Evolutionary conservation across 2,113 vertebrate species (phyloP).

Genomic region (Arizona elegans): DNA sequence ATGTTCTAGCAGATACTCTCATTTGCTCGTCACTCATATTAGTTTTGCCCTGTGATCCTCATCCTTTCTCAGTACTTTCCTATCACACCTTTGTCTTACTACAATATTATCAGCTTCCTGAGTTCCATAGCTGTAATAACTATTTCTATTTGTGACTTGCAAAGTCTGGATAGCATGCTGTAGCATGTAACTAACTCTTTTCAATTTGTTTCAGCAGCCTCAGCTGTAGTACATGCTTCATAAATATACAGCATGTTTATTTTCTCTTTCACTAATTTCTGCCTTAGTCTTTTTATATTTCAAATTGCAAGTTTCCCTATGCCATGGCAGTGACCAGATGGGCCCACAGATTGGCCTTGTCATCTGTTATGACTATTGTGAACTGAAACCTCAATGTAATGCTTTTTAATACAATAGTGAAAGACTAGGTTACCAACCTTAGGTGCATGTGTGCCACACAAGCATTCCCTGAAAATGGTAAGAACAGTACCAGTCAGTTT

Average conservation of each 20-base stretch:
- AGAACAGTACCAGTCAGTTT: background rate
- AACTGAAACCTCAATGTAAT: background rate
- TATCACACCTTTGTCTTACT: background rate
- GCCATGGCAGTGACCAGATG: background rate
- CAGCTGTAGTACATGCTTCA: background rate
- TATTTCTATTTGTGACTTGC: background rate
- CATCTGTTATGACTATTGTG: background rate
- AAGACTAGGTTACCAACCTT: background rate
- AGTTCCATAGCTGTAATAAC: background rate
- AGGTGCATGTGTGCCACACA: background rate
- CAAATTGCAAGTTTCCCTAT: background rate
- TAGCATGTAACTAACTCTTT: background rate
- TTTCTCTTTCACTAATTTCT: background rate
- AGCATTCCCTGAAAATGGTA: background rate
- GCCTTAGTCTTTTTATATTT: background rate
- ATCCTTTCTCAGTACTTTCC: background rate
- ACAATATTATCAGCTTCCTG: background rate
- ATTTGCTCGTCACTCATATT: background rate
- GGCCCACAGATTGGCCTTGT: background rate
- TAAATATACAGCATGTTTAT: background rate
- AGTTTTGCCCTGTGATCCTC: background rate
- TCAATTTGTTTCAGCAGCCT: background rate
- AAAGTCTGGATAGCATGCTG: background rate
- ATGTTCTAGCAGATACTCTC: background rate
- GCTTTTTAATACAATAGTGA: background rate